A percentile compares a stretch with the other conserved stretches of the same genome.
Conservation (phyloP, 2,113 vertebrate genomes). For the Rhea pennata region DNA sequence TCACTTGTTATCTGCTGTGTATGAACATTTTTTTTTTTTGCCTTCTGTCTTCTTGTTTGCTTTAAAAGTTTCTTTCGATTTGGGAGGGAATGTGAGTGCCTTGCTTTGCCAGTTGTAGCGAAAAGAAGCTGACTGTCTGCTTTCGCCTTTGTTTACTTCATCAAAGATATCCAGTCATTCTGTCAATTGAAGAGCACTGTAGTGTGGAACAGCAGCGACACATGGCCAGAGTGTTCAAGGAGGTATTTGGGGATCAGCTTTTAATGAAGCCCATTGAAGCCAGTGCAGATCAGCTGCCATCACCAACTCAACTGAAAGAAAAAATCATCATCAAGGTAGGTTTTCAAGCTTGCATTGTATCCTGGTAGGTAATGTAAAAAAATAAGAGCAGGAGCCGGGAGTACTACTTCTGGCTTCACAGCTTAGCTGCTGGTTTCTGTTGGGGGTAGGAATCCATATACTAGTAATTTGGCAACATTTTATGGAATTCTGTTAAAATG, state of each 20-base stretch:
- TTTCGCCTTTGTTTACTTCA: neutral
- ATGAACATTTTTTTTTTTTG: neutral
- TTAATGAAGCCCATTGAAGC: constrained; percentile 86
- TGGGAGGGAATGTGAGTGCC: neutral
- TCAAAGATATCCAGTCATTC: constrained; percentile 89
- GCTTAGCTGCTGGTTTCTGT: neutral
- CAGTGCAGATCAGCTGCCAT: constrained; percentile 93
- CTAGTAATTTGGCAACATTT: neutral
- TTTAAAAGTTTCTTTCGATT: neutral
- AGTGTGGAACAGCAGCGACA: constrained; percentile 91
- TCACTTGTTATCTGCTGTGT: neutral
- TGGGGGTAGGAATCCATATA: neutral
- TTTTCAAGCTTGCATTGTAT: neutral
- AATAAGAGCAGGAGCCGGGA: neutral
- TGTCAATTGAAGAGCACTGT: constrained; percentile 97
- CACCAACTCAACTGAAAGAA: constrained; percentile 91
- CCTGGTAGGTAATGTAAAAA: neutral
- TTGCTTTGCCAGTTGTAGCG: neutral
- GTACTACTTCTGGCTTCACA: neutral
- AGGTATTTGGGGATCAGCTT: constrained; percentile 90
- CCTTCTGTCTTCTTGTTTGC: neutral
- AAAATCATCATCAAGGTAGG: constrained; percentile 94
- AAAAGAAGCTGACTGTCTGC: neutral
- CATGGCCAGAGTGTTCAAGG: constrained; percentile 92
- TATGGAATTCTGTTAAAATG: neutral